Conservation (phyloP, 2,113 vertebrate genomes). For the Xerus inauris region DNA sequence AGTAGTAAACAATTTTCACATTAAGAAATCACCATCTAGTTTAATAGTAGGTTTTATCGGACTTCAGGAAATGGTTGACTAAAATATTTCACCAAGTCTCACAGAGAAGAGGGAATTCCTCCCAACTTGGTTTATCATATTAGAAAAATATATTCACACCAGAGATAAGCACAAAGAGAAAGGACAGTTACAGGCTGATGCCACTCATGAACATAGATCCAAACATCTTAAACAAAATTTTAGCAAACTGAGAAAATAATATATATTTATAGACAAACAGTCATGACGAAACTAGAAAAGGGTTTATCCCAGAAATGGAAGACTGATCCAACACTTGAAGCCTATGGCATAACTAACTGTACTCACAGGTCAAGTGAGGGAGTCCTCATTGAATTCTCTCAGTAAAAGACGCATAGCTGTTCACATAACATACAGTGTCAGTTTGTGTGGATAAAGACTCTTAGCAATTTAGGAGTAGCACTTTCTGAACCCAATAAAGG, state of each 20-base stretch:
- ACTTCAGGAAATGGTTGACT: slow-evolving; percentile 8
- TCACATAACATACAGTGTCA: neutral
- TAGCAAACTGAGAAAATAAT: neutral
- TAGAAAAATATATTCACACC: neutral
- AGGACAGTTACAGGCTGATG: neutral
- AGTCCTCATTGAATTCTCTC: neutral
- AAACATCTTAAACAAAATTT: neutral
- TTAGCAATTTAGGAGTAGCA: neutral
- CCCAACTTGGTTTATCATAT: neutral
- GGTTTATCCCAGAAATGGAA: neutral
- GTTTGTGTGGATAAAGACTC: neutral
- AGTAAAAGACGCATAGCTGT: slow-evolving; percentile 11
- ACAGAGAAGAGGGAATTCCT: neutral
- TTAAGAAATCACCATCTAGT: neutral
- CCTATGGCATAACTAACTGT: neutral
- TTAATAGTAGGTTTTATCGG: neutral
- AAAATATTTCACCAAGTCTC: neutral
- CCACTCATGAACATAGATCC: neutral
- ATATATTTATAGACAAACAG: neutral
- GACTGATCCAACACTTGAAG: neutral
- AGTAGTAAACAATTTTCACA: neutral
- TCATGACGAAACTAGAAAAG: neutral
- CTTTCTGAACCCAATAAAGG: neutral
- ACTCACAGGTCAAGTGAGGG: neutral
- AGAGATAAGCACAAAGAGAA: slow-evolving; percentile 2